Percentiles rank a stretch among this genome's conserved stretches.
phyloP scores from a whole-genome alignment of 1,140 invertebrate species.

The Cylas formicarius region DNA sequence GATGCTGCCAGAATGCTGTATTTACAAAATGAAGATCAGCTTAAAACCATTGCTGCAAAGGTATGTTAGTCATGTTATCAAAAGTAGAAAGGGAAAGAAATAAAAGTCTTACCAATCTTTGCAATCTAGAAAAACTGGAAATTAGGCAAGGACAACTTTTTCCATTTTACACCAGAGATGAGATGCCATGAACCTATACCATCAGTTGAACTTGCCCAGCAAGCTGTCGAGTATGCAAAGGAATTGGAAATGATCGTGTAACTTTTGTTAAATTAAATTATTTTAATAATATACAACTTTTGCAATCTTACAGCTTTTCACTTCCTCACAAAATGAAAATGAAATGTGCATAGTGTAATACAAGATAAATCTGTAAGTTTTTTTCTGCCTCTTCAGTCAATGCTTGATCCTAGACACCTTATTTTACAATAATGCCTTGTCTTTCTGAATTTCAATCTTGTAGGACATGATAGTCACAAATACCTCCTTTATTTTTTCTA shows the following conservation, averaged over 20 bases:
- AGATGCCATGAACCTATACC: slow-evolving; percentile 81
- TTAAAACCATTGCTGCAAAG: slow-evolving; percentile 74
- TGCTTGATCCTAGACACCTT: too few species aligned
- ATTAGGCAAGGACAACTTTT: slow-evolving; percentile 69
- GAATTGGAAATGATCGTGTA: slow-evolving; percentile 99
- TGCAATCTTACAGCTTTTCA: too few species aligned
- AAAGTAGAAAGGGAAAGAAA: not conserved
- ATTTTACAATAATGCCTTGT: too few species aligned
- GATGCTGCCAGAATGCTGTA: slow-evolving; percentile 90
- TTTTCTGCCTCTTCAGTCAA: too few species aligned
- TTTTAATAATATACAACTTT: too few species aligned
- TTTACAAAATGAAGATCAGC: slow-evolving; percentile 66
- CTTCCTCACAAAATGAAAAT: too few species aligned
- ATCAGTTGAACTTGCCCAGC: slow-evolving; percentile 80
- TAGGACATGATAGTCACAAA: too few species aligned
- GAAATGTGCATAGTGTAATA: too few species aligned
- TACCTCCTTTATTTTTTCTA: too few species aligned
- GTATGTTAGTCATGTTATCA: slow-evolving; percentile 36
- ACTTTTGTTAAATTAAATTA: slow-evolving; percentile 25
- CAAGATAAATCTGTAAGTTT: too few species aligned
- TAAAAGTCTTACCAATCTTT: slow-evolving; percentile 5
- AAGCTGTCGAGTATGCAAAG: slow-evolving; percentile 93
- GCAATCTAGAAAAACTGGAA: slow-evolving; percentile 70
- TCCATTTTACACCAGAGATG: slow-evolving; percentile 63
- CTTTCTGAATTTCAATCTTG: too few species aligned